Evolutionary conservation across 1,140 invertebrate genomes (phyloP).

Genomic region (Drosophila bocqueti): DNA sequence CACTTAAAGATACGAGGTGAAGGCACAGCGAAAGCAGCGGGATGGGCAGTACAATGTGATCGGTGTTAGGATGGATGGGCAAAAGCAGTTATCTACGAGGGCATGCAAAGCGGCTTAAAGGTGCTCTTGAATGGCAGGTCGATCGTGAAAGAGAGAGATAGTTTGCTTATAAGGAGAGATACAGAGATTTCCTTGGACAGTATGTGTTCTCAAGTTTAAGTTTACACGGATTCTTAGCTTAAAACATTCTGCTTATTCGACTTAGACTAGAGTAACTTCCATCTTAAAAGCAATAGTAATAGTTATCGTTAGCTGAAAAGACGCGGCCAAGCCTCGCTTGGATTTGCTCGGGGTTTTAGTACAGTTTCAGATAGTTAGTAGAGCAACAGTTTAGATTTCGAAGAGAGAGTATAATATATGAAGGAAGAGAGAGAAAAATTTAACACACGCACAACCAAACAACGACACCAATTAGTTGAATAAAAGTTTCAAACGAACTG

Average conservation of each 20-base stretch:
- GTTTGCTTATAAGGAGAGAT: slow-evolving; percentile 5
- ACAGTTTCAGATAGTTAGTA: slow-evolving; percentile 39
- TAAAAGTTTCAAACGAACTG: slow-evolving; percentile 29
- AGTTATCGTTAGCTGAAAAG: slow-evolving; percentile 68
- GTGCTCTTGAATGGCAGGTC: slow-evolving; percentile 15
- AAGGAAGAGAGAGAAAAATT: slow-evolving; percentile 74
- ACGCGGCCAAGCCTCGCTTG: slow-evolving; percentile 37
- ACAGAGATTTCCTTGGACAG: slow-evolving; percentile 27
- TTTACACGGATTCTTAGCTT: slow-evolving; percentile 73
- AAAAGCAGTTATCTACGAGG: slow-evolving; percentile 30
- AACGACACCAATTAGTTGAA: slow-evolving; percentile 77
- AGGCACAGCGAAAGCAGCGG: slow-evolving; percentile 31
- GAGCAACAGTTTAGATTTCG: slow-evolving; percentile 45
- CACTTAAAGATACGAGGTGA: slow-evolving; percentile 63
- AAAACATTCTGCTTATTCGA: slow-evolving; percentile 51
- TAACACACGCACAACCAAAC: slow-evolving; percentile 78
- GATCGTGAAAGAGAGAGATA: slow-evolving; percentile 22
- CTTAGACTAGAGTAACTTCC: slow-evolving; percentile 59
- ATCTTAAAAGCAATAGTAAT: slow-evolving; percentile 62
- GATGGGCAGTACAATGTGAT: slow-evolving; percentile 13
- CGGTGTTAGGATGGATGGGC: slow-evolving; percentile 17
- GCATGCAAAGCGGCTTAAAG: slow-evolving; percentile 41
- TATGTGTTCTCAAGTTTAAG: slow-evolving; percentile 76
- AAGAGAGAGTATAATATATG: slow-evolving; percentile 41
- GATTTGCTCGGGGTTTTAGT: slow-evolving; percentile 34